These are phyloP conservation scores for Neosalanx taihuensis DNA, from an alignment of 2,797 vertebrate species.

Conservation along the genomic window DNA sequence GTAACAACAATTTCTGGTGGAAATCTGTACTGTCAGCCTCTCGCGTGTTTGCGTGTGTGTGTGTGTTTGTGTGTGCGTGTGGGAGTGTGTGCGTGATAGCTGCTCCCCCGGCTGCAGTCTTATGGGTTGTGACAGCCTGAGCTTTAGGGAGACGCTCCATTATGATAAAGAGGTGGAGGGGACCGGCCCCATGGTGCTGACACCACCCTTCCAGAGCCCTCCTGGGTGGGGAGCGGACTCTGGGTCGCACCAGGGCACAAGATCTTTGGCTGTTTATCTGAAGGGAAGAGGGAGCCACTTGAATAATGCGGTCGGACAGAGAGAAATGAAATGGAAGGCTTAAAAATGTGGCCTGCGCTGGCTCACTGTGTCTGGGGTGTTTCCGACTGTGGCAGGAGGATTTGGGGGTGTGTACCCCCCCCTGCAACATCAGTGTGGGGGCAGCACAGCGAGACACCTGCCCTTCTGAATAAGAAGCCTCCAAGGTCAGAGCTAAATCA, in stretches of 20 bases:
- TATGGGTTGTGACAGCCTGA: background rate
- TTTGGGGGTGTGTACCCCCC: background rate
- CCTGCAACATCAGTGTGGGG: background rate
- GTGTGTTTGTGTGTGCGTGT: conserved; percentile 10
- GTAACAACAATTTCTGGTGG: background rate
- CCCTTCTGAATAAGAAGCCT: conserved; percentile 54
- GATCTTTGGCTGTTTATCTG: background rate
- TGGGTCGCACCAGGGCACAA: background rate
- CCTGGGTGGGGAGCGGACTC: background rate
- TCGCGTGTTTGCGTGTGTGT: conserved; percentile 13
- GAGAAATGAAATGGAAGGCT: background rate
- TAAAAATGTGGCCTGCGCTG: background rate
- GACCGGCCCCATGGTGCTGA: background rate
- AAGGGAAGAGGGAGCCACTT: background rate
- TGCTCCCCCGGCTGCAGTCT: background rate
- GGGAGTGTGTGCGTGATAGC: background rate
- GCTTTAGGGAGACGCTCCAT: background rate
- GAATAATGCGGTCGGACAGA: background rate
- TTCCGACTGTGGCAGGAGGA: background rate
- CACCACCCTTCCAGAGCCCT: background rate
- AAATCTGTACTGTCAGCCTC: background rate
- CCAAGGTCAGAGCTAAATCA: conserved; percentile 73
- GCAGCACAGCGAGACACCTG: conserved; percentile 37
- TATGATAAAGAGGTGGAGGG: background rate
- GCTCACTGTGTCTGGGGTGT: no score